These are phyloP conservation scores for Oostethus manadensis DNA, from an alignment of 2,113 vertebrate genomes.

Conservation along the genomic window DNA sequence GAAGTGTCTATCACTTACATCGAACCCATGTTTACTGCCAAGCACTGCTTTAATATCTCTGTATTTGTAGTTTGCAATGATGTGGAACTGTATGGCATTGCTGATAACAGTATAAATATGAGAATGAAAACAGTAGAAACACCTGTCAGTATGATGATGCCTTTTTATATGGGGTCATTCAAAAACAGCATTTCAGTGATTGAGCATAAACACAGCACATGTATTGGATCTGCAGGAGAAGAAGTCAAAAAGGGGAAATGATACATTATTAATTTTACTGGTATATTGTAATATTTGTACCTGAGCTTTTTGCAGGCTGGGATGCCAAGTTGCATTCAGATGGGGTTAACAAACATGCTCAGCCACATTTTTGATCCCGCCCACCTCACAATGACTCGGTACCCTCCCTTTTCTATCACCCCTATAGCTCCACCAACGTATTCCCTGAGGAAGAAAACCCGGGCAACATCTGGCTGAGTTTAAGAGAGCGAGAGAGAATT, in stretches of 20 bases:
- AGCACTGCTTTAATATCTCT: no score
- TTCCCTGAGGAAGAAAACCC: slow-evolving; percentile 66
- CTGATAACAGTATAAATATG: no score
- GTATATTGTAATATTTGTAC: background rate
- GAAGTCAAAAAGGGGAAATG: background rate
- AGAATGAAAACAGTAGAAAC: no score
- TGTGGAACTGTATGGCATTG: no score
- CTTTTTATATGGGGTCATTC: no score
- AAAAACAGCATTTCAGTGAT: no score
- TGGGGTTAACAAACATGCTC: slow-evolving; percentile 20
- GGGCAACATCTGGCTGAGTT: slow-evolving; percentile 78
- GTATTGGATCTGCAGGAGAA: no score
- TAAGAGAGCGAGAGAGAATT: slow-evolving; percentile 57
- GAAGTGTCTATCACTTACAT: no score
- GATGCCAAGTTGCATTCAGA: background rate
- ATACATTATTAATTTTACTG: background rate
- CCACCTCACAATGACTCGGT: slow-evolving; percentile 33
- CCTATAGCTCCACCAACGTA: slow-evolving; percentile 7
- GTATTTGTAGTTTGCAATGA: no score
- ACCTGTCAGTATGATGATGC: no score
- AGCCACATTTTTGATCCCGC: slow-evolving; percentile 47
- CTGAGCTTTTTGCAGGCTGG: slow-evolving; percentile 4
- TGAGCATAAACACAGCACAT: no score
- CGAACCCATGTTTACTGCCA: no score
- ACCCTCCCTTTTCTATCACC: slow-evolving; percentile 24